Conservation (phyloP, 2,797 vertebrate species). For the Coregonus suidteri region DNA sequence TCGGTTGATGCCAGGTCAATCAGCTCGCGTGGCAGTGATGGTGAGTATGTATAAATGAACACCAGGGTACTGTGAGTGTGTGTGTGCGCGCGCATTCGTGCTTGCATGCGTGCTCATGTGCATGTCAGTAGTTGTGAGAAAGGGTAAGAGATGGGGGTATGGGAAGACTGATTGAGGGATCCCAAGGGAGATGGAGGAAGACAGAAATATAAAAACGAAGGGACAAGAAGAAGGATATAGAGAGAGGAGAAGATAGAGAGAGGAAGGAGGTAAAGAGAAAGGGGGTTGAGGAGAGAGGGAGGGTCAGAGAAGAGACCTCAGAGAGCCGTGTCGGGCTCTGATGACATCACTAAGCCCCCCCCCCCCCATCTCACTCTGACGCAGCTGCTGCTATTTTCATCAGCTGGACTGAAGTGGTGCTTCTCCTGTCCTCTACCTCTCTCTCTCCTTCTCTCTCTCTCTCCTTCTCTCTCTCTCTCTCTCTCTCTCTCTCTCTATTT, state of each 20-base stretch:
- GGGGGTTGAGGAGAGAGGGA: background rate
- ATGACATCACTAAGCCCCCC: conserved; percentile 38
- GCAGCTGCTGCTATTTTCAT: conserved; percentile 61
- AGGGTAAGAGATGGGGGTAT: background rate
- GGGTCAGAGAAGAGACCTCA: background rate
- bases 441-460: background rate
- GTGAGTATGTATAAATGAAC: conserved; percentile 67
- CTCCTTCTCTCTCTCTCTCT: conserved; percentile 6
- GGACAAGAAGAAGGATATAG: background rate
- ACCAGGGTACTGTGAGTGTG: too few species aligned
- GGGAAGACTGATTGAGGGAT: background rate
- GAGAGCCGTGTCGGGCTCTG: conserved; percentile 24
- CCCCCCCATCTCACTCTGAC: conserved; percentile 35
- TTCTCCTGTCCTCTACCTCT: background rate
- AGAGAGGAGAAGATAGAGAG: background rate
- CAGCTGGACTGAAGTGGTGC: conserved; percentile 18
- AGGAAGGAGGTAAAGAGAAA: background rate
- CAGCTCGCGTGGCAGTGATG: conserved; percentile 89
- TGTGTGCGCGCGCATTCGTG: too few species aligned
- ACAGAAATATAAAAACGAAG: background rate
- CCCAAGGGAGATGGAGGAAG: background rate
- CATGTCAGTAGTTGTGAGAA: background rate
- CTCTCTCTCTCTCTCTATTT: too few species aligned
- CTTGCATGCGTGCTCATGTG: too few species aligned
- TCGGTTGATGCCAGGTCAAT: conserved; percentile 86